Percentiles rank a stretch among this genome's conserved stretches.
These are phyloP conservation scores for Drosophila gaucha DNA, from an alignment of 2,888 invertebrate genomes.

Conservation along the genomic window DNA sequence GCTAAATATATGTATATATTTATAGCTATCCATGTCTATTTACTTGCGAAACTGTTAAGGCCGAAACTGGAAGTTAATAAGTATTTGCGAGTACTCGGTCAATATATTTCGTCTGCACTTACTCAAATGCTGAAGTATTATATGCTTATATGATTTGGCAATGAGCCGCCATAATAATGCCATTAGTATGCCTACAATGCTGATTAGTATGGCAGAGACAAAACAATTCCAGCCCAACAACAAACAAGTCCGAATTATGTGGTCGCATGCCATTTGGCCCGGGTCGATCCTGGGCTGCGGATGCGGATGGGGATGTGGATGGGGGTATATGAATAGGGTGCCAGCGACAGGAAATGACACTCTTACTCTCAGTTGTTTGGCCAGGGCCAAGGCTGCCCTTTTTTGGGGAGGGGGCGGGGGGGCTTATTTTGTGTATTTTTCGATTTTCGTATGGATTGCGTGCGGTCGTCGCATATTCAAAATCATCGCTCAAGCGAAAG, in stretches of 20 bases:
- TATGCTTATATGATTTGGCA: slow-evolving; percentile 11
- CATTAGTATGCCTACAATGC: slow-evolving; percentile 54
- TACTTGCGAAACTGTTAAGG: too few species aligned
- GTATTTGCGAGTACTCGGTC: too few species aligned
- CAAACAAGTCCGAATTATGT: slow-evolving; percentile 55
- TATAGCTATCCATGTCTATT: too few species aligned
- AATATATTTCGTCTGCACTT: not conserved
- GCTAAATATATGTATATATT: too few species aligned
- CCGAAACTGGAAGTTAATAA: too few species aligned
- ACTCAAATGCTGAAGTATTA: not conserved
- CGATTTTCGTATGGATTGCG: slow-evolving; percentile 56
- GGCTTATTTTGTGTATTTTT: slow-evolving; percentile 20
- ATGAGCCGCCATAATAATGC: slow-evolving; percentile 44
- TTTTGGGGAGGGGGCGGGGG: too few species aligned
- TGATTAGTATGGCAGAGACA: slow-evolving; percentile 55
- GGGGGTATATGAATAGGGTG: slow-evolving; percentile 3
- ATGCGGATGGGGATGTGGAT: not conserved
- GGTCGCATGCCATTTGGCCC: slow-evolving; percentile 53
- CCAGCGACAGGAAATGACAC: slow-evolving; percentile 59
- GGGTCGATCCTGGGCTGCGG: slow-evolving; percentile 1
- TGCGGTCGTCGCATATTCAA: slow-evolving; percentile 69
- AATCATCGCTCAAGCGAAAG: slow-evolving; percentile 77
- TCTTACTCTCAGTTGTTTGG: slow-evolving; percentile 31
- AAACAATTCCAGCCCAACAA: slow-evolving; percentile 39
- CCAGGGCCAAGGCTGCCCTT: slow-evolving; percentile 27